These are phyloP conservation scores for Choloepus didactylus DNA, from an alignment of 2,797 vertebrate genomes.

Conservation along the genomic window DNA sequence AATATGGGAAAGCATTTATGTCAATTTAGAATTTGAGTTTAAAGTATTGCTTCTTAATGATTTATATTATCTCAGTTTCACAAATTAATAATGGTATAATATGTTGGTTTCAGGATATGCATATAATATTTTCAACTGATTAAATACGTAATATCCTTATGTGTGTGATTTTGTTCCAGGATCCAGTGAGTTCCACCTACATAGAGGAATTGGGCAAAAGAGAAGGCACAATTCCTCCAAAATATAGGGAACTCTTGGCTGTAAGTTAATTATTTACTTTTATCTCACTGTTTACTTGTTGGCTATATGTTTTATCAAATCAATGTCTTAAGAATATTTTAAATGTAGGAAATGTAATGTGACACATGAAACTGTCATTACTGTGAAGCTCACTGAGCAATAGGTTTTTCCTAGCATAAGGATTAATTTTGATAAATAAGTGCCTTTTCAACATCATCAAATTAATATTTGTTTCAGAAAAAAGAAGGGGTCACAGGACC, in stretches of 20 bases:
- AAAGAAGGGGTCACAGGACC: constrained; percentile 80
- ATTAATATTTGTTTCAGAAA: constrained; percentile 85
- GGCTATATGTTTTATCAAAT: constrained; percentile 2
- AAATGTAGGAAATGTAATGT: constrained; percentile 10
- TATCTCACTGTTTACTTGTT: constrained; percentile 52
- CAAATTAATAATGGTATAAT: background rate
- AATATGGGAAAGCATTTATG: background rate
- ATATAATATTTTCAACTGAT: background rate
- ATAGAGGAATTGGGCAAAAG: constrained; percentile 88
- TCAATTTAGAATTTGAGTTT: constrained; percentile 11
- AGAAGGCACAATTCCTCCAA: constrained; percentile 87
- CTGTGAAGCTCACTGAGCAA: background rate
- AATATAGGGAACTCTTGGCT: constrained; percentile 87
- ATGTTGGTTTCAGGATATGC: background rate
- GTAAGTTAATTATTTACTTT: constrained; percentile 81
- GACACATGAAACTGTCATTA: background rate
- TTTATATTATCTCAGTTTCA: constrained; percentile 21
- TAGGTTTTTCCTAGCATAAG: background rate
- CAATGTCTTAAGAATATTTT: background rate
- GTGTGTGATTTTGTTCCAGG: constrained; percentile 81
- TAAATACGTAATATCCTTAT: background rate
- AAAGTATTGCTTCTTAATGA: background rate
- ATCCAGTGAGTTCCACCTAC: constrained; percentile 84
- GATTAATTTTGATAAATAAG: background rate
- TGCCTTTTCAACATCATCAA: constrained; percentile 67